Conservation (phyloP, 2,888 invertebrate species). For the Eristalis intricaria region DNA sequence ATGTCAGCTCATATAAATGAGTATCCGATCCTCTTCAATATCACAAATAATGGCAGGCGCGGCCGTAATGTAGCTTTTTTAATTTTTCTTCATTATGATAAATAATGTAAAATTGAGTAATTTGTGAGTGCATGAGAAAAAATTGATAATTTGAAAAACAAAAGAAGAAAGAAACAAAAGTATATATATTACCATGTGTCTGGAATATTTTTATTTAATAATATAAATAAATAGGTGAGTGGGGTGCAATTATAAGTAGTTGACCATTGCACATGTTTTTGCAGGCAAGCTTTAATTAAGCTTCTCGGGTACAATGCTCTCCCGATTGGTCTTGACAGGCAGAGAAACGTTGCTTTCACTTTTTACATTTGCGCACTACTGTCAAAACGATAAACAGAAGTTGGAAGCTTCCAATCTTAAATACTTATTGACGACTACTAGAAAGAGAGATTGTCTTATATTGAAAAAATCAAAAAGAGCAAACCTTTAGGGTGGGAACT, state of each 20-base stretch:
- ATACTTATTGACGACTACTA: constrained; percentile 1
- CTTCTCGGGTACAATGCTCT: not conserved
- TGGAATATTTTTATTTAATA: not conserved
- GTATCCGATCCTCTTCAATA: not conserved
- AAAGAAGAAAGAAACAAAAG: not conserved
- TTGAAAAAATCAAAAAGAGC: not conserved
- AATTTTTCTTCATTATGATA: not conserved
- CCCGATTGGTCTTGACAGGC: not conserved
- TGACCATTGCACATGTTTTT: constrained; percentile 1
- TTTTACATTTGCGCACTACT: constrained; percentile 34
- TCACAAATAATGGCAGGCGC: not conserved
- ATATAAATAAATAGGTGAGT: not conserved
- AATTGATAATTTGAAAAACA: not conserved
- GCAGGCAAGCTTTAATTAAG: not conserved
- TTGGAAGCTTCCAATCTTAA: not conserved
- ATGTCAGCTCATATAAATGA: not conserved
- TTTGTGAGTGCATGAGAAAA: not conserved
- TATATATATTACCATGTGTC: not conserved
- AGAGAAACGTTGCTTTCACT: constrained; percentile 39
- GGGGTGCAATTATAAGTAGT: not conserved
- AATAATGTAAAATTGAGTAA: not conserved
- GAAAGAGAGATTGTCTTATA: constrained; percentile 21
- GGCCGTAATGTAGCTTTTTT: not conserved
- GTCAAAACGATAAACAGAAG: not conserved
- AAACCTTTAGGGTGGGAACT: not conserved